Percentiles rank a stretch among this genome's conserved stretches.
Conservation (phyloP, 2,888 invertebrate genomes). For the Itoplectis maculator region DNA sequence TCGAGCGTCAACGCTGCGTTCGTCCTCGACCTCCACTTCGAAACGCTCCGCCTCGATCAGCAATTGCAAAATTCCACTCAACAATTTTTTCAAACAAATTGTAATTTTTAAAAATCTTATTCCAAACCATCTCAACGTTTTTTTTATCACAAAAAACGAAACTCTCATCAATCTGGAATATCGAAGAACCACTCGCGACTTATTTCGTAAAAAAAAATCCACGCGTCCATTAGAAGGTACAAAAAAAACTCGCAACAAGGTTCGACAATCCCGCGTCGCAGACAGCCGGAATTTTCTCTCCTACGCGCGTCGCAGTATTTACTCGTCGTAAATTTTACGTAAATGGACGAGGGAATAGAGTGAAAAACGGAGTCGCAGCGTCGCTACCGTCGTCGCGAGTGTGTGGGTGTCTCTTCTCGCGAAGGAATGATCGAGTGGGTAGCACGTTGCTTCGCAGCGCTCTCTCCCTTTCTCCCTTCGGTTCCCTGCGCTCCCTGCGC, state of each 20-base stretch:
- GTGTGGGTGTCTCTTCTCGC: slow-evolving; percentile 28
- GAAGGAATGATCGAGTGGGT: slow-evolving; percentile 46
- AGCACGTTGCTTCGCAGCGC: background rate
- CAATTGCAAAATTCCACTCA: no score
- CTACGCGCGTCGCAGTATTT: background rate
- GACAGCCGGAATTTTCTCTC: background rate
- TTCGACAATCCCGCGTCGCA: background rate
- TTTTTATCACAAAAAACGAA: no score
- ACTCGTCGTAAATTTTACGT: slow-evolving; percentile 9
- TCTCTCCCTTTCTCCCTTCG: slow-evolving; percentile 23
- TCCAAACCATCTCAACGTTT: no score
- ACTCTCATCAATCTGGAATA: no score
- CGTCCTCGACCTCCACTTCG: no score
- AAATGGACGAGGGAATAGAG: slow-evolving; percentile 19
- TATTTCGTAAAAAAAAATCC: background rate
- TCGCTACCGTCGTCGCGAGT: no score
- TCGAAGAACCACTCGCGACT: no score
- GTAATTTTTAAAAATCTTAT: no score
- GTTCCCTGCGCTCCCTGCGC: background rate
- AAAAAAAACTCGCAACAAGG: background rate
- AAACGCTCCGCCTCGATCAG: no score
- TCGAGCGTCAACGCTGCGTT: slow-evolving; percentile 24
- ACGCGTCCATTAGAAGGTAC: no score
- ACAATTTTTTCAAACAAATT: no score
- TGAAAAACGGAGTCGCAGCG: background rate